These are phyloP conservation scores for Dendrophyllia cribrosa DNA, from an alignment of 64 coral and sea anemone genomes.

Conservation along the genomic window DNA sequence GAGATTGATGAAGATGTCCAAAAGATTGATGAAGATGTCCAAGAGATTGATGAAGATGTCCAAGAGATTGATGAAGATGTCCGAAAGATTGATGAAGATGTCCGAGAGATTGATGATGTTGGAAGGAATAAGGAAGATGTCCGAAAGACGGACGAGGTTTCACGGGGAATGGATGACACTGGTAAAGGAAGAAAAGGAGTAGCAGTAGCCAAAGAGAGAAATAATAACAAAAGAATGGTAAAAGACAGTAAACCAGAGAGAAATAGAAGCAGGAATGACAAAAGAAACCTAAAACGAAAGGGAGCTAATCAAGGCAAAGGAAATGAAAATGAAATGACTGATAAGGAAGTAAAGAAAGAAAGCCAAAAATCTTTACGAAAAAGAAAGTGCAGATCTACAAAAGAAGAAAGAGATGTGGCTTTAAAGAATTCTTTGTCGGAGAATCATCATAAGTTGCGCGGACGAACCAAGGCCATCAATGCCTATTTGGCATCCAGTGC, in stretches of 20 bases:
- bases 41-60: neutral
- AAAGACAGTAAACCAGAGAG: neutral
- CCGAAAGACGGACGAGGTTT: neutral
- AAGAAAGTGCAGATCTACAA: neutral
- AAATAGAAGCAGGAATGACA: neutral
- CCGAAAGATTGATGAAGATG: neutral
- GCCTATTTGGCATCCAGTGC: neutral
- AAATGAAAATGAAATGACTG: neutral
- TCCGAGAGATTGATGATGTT: neutral
- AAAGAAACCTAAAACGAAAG: neutral
- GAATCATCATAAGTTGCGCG: neutral
- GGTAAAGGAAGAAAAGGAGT: neutral
- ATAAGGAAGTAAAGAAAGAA: neutral
- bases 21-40: neutral
- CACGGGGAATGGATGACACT: neutral
- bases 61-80: neutral
- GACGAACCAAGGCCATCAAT: neutral
- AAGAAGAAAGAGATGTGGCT: neutral
- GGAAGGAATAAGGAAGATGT: neutral
- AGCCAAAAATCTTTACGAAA: neutral
- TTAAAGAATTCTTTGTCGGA: neutral
- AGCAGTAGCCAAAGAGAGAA: neutral
- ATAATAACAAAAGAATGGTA: neutral
- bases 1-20: neutral
- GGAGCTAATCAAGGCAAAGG: neutral